Conservation (phyloP, 1,140 invertebrate genomes). For the Psix sp. region DNA sequence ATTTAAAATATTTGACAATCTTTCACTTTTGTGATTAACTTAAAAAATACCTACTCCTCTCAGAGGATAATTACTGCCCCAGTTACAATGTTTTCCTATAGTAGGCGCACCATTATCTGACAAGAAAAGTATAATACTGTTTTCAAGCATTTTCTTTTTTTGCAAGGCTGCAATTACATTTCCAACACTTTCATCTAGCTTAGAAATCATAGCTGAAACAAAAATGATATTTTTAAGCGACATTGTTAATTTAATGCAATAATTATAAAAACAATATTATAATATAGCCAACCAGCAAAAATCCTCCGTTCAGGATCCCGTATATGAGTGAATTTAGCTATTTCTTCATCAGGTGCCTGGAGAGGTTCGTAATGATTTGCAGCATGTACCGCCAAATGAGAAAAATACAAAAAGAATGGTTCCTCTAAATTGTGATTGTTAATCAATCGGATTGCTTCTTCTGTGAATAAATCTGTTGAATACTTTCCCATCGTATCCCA, state of each 20-base stretch:
- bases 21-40: too few relatives aligned
- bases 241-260: too few relatives aligned
- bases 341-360: constrained; percentile 86
- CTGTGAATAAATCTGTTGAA: constrained; percentile 86
- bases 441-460: constrained; percentile 84
- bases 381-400: constrained; percentile 88
- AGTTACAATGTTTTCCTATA: constrained; percentile 83
- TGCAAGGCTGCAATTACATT: constrained; percentile 84
- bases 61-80: constrained; percentile 91
- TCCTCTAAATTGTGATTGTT: constrained; percentile 78
- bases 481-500: constrained; percentile 81
- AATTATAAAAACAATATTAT: too few relatives aligned
- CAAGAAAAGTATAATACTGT: constrained; percentile 86
- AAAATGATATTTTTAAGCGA: too few relatives aligned
- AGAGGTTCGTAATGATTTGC: constrained; percentile 83
- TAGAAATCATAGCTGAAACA: constrained; percentile 92
- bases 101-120: constrained; percentile 90
- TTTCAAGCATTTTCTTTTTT: constrained; percentile 82
- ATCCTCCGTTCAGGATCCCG: constrained; percentile 83
- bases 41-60: constrained; percentile 86
- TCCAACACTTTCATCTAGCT: constrained; percentile 90
- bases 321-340: constrained; percentile 86
- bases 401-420: constrained; percentile 88
- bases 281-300: constrained; percentile 88
- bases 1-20: too few relatives aligned